phyloP scores from a whole-genome alignment of 23 tunicate species.

The Corella eumyota region DNA sequence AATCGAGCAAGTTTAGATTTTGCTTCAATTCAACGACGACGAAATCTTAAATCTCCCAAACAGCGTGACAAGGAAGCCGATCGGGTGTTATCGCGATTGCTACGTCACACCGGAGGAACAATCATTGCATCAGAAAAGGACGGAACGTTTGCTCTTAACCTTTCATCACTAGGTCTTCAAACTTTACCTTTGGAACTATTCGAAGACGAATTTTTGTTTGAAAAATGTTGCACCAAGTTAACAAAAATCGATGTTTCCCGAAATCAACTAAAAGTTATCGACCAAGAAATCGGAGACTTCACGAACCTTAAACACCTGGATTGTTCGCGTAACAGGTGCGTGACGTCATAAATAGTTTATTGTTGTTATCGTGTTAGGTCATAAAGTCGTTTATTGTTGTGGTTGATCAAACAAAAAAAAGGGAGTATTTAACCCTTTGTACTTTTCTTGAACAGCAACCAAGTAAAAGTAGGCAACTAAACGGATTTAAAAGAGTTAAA shows the following conservation, averaged over 20 bases:
- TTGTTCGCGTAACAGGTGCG: conserved; percentile 65
- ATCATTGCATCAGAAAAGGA: conserved; percentile 12
- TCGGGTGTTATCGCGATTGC: conserved; percentile 29
- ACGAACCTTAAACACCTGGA: conserved; percentile 24
- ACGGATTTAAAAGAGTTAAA: too few species aligned
- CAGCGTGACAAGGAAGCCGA: conserved; percentile 64
- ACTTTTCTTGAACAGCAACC: too few species aligned
- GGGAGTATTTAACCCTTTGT: too few species aligned
- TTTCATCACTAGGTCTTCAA: conserved; percentile 26
- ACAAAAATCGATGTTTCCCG: conserved; percentile 36
- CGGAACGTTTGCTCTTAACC: conserved; percentile 21
- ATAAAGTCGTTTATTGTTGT: too few species aligned
- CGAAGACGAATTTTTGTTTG: conserved; percentile 84
- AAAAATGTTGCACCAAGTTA: conserved; percentile 48
- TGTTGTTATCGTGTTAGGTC: too few species aligned
- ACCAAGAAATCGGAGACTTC: conserved; percentile 70
- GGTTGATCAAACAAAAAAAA: too few species aligned
- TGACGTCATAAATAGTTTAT: too few species aligned
- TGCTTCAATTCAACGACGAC: conserved; percentile 50
- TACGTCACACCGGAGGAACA: conserved; percentile 37
- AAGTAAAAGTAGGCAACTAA: too few species aligned
- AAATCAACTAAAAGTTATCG: conserved; percentile 42
- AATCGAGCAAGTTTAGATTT: conserved; percentile 29
- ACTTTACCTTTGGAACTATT: conserved; percentile 58
- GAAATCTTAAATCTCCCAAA: conserved; percentile 40